A percentile compares a stretch with the other conserved stretches of the same genome.
phyloP scores from a whole-genome alignment of 2,113 vertebrate genomes.

The Ovibos moschatus region DNA sequence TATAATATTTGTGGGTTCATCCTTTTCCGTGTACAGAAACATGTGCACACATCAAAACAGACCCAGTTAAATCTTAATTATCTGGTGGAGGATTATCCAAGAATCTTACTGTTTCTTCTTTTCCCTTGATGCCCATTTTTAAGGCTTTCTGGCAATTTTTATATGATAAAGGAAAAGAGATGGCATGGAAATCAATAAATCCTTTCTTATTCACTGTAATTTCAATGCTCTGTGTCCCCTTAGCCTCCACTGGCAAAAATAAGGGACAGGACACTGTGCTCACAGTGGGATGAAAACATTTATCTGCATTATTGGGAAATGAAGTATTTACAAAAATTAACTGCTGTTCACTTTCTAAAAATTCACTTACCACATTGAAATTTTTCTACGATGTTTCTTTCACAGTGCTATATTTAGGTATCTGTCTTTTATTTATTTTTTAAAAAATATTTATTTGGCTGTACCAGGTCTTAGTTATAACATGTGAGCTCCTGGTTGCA shows the following conservation, averaged over 20 bases:
- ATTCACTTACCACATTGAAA: neutral
- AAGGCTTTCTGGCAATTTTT: slow-evolving; percentile 23
- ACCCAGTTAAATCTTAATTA: slow-evolving; percentile 43
- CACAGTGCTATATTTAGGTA: neutral
- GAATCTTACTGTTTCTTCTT: neutral
- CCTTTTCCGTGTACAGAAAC: slow-evolving; percentile 18
- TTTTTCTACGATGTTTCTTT: neutral
- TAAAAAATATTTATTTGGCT: neutral
- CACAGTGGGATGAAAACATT: neutral
- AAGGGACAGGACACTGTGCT: neutral
- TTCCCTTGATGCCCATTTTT: slow-evolving; percentile 7
- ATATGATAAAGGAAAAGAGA: neutral
- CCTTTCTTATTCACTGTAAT: neutral
- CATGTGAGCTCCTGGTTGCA: neutral
- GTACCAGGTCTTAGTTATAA: neutral
- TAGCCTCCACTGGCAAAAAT: neutral
- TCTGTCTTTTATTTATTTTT: neutral
- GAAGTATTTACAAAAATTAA: neutral
- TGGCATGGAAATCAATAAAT: neutral
- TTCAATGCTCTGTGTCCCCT: neutral
- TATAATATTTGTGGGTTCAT: slow-evolving; percentile 51
- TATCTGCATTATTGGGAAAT: neutral
- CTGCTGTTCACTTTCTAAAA: neutral
- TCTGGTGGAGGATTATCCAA: neutral
- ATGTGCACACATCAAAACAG: slow-evolving; percentile 57